A percentile compares a stretch with the other conserved stretches of the same genome.
Conservation (phyloP, 2,113 vertebrate genomes). For the Dolichotis patagonum region DNA sequence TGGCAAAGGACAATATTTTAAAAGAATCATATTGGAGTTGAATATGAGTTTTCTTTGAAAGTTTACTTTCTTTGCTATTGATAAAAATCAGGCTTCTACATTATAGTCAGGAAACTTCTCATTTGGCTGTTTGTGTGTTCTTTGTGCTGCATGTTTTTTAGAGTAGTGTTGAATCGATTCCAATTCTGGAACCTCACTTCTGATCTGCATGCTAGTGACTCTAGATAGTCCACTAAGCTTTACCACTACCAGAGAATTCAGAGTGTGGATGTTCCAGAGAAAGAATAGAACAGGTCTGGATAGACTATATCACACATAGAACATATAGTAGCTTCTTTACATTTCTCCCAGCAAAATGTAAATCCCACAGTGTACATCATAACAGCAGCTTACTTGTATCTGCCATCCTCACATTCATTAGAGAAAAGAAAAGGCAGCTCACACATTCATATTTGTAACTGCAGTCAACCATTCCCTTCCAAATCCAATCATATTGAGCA, state of each 20-base stretch:
- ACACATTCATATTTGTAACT: constrained; percentile 85
- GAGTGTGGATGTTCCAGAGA: background rate
- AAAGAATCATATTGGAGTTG: background rate
- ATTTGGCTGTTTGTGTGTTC: background rate
- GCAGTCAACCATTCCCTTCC: constrained; percentile 86
- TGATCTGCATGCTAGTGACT: background rate
- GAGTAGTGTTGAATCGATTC: background rate
- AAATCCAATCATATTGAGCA: constrained; percentile 84
- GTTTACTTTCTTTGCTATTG: background rate
- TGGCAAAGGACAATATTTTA: constrained; percentile 22
- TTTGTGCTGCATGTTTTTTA: background rate
- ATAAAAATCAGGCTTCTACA: background rate
- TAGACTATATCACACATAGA: background rate
- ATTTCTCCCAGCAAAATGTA: background rate
- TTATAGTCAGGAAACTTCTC: background rate
- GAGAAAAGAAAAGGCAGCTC: background rate
- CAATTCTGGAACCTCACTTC: background rate
- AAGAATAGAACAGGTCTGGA: background rate
- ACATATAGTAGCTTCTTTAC: background rate
- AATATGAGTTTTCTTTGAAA: constrained; percentile 6
- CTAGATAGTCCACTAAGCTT: background rate
- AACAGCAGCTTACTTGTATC: background rate
- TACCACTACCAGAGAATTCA: background rate
- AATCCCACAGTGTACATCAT: background rate
- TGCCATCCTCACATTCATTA: background rate